These are phyloP conservation scores for Brachionus asplanchnoidis DNA, from an alignment of 1,140 invertebrate genomes.

Conservation along the genomic window DNA sequence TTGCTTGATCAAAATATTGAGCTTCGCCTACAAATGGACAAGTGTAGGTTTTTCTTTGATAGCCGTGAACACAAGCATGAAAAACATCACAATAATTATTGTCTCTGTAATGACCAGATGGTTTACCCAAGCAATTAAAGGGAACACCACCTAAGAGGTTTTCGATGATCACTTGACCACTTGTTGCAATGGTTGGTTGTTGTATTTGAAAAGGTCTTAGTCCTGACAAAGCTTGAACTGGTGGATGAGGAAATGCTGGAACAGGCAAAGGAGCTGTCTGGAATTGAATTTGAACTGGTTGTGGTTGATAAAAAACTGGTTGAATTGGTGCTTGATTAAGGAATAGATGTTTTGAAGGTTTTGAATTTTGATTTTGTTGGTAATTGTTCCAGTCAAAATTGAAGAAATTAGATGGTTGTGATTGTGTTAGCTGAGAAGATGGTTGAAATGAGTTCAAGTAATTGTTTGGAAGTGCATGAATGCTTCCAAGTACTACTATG, in stretches of 20 bases:
- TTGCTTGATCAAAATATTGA: conserved; percentile 30
- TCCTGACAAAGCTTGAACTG: neutral
- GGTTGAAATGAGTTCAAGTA: neutral
- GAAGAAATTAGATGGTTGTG: neutral
- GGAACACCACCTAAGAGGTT: conserved; percentile 17
- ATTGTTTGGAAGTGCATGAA: neutral
- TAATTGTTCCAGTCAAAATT: neutral
- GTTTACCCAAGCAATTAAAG: conserved; percentile 25
- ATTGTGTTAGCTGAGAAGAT: neutral
- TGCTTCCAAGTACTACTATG: neutral
- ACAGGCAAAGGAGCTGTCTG: neutral
- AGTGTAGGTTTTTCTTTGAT: conserved; percentile 6
- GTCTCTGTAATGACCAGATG: conserved; percentile 27
- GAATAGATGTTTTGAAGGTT: neutral
- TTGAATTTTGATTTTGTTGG: neutral
- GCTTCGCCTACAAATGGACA: conserved; percentile 14
- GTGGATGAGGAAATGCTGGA: neutral
- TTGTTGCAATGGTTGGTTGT: neutral
- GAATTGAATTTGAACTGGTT: neutral
- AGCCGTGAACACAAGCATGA: conserved; percentile 41
- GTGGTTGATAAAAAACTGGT: neutral
- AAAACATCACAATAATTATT: conserved; percentile 39
- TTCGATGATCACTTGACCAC: conserved; percentile 8
- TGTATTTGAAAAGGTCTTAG: neutral
- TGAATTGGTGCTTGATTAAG: neutral